phyloP scores from a whole-genome alignment of 2,113 vertebrate genomes.

The Aplodontia rufa region DNA sequence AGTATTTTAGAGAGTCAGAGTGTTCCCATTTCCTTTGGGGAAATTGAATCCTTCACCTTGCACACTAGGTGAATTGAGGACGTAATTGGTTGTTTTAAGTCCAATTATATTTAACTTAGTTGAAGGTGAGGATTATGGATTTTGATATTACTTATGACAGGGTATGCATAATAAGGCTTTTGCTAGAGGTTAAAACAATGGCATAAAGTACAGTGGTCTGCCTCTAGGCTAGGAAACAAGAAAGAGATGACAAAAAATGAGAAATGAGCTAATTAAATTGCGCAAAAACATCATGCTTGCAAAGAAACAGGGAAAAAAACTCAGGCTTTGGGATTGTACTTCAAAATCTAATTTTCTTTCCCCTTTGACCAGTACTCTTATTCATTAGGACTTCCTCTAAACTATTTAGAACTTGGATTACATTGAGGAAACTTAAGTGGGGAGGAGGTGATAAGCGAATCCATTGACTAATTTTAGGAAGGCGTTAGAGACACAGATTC shows the following conservation, averaged over 20 bases:
- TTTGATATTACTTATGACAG: conserved; percentile 60
- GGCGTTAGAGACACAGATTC: background rate
- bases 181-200: conserved; percentile 70
- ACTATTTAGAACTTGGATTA: conserved; percentile 50
- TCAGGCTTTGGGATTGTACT: conserved; percentile 49
- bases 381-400: conserved; percentile 57
- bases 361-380: conserved; percentile 23
- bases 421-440: background rate
- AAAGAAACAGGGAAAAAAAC: conserved; percentile 44
- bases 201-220: conserved; percentile 25
- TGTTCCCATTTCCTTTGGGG: conserved; percentile 7
- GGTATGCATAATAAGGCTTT: conserved; percentile 64
- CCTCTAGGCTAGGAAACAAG: conserved; percentile 61
- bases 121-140: conserved; percentile 72
- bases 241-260: conserved; percentile 73
- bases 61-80: conserved; percentile 28
- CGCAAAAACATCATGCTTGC: conserved; percentile 44
- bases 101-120: conserved; percentile 63
- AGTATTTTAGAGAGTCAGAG: background rate
- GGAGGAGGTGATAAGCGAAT: background rate
- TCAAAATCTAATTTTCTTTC: conserved; percentile 69
- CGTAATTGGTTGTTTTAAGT: conserved; percentile 69
- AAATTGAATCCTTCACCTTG: conserved; percentile 56
- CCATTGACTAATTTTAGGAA: conserved; percentile 24
- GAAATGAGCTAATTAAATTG: conserved; percentile 77